These are phyloP conservation scores for Charadrius vociferus DNA, from an alignment of 2,113 vertebrate genomes.

Conservation along the genomic window DNA sequence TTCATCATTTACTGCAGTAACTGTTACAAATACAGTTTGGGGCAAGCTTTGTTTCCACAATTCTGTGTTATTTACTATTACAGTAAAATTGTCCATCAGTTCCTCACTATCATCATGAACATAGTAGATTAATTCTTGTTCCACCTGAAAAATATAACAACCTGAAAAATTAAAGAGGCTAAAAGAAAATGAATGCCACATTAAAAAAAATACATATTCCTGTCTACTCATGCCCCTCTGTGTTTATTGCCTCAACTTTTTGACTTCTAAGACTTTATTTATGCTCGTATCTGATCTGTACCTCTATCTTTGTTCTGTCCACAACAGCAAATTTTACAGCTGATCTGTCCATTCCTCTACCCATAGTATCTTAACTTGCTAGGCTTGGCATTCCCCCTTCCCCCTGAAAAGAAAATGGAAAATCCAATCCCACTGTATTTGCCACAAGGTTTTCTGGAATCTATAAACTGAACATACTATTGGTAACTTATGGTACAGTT, in stretches of 20 bases:
- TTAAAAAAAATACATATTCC: not conserved
- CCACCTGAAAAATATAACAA: constrained; percentile 77
- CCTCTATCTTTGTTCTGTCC: not conserved
- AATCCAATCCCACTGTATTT: not conserved
- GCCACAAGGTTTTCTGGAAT: not conserved
- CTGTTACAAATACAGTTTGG: constrained; percentile 78
- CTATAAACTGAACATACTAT: not conserved
- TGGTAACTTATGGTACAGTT: not conserved
- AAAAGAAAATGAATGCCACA: not conserved
- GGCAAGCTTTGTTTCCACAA: constrained; percentile 85
- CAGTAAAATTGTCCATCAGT: constrained; percentile 81
- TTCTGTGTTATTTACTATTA: constrained; percentile 82
- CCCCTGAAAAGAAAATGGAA: not conserved
- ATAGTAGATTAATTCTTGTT: constrained; percentile 87
- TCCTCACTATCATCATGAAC: constrained; percentile 87
- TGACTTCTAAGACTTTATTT: not conserved
- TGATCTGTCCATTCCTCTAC: not conserved
- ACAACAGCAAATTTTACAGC: not conserved
- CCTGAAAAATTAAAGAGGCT: not conserved
- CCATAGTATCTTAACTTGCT: not conserved
- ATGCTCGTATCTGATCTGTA: not conserved
- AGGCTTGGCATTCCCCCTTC: not conserved
- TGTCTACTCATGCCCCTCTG: not conserved
- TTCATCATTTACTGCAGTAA: constrained; percentile 87
- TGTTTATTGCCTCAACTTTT: not conserved